A percentile compares a stretch with the other conserved stretches of the same genome.
phyloP scores from a whole-genome alignment of 1,140 invertebrate species.

The Mizuhopecten yessoensis region DNA sequence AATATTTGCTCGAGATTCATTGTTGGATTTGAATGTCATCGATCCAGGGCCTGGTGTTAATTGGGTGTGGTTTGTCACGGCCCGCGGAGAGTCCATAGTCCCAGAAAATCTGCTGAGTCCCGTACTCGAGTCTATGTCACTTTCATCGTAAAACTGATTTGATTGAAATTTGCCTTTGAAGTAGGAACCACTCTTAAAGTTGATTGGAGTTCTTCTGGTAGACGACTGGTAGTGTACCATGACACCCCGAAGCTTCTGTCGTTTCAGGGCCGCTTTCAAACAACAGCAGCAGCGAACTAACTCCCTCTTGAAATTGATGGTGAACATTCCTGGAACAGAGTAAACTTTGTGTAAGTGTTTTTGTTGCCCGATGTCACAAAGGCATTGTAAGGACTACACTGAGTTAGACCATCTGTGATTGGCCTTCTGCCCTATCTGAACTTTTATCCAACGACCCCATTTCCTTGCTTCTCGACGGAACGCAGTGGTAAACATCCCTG shows the following conservation, averaged over 20 bases:
- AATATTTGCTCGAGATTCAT: slow-evolving; percentile 54
- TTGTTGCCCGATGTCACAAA: not conserved
- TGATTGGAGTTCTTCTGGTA: slow-evolving; percentile 42
- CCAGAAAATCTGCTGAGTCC: slow-evolving; percentile 43
- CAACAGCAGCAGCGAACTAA: slow-evolving; percentile 78
- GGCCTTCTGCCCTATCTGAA: slow-evolving; percentile 49
- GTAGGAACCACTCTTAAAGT: slow-evolving; percentile 42
- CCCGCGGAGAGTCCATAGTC: slow-evolving; percentile 38
- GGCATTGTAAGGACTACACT: slow-evolving; percentile 30
- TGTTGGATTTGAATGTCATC: slow-evolving; percentile 41
- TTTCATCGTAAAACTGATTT: slow-evolving; percentile 44
- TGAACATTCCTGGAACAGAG: slow-evolving; percentile 78
- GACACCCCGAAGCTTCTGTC: slow-evolving; percentile 44
- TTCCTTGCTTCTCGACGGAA: slow-evolving; percentile 71
- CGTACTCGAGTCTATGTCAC: not conserved
- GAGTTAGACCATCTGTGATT: slow-evolving; percentile 41
- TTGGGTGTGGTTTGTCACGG: not conserved
- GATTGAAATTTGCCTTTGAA: slow-evolving; percentile 31
- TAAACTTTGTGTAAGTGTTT: slow-evolving; percentile 16
- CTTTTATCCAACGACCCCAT: slow-evolving; percentile 71
- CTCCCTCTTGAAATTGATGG: slow-evolving; percentile 80
- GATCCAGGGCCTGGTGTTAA: not conserved
- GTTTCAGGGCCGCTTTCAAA: slow-evolving; percentile 59
- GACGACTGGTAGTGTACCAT: slow-evolving; percentile 48
- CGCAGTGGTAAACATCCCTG: slow-evolving; percentile 76